Conservation (phyloP, 2,113 vertebrate genomes). For the Phaetusa simplex region DNA sequence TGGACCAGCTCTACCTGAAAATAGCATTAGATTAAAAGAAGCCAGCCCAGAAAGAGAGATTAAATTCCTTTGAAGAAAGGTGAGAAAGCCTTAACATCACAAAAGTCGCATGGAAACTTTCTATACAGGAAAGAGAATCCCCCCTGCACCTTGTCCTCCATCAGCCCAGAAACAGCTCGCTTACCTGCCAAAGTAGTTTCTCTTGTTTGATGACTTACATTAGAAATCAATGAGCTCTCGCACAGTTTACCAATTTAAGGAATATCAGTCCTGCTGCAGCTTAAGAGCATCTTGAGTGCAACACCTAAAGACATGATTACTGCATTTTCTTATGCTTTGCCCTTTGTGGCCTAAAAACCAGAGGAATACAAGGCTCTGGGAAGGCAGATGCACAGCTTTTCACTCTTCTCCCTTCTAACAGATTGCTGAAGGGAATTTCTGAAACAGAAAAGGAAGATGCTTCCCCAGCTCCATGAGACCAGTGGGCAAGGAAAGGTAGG, state of each 20-base stretch:
- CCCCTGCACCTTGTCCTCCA: neutral
- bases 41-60: neutral
- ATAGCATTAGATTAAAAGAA: neutral
- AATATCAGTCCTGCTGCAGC: neutral
- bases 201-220: neutral
- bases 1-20: neutral
- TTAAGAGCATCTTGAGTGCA: neutral
- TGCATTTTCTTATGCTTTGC: neutral
- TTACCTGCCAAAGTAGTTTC: neutral
- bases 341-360: neutral
- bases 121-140: neutral
- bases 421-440: neutral
- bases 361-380: neutral
- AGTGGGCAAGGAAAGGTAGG: neutral
- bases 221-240: neutral
- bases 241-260: neutral
- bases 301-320: neutral
- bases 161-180: neutral
- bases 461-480: neutral
- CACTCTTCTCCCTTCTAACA: neutral
- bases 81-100: neutral
- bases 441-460: neutral
- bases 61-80: neutral
- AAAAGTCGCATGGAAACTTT: neutral
- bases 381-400: neutral